Base-by-base conservation (phyloP, 2,113 vertebrate genomes). In the Petroica traversi region DNA sequence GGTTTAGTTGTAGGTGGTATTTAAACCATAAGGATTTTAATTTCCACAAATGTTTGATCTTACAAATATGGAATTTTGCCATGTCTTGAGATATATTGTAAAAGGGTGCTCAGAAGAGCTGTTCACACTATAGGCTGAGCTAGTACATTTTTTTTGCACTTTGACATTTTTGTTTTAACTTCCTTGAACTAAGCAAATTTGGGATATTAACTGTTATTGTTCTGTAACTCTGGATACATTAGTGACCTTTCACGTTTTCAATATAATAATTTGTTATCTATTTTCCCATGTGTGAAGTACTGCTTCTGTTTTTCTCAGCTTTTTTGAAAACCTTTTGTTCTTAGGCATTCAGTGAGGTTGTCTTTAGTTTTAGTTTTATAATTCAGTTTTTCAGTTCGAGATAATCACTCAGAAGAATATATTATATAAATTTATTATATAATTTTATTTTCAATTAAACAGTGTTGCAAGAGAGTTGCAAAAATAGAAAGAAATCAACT, bases 31-130 rank as follows among this genome's bases (percentile, higher is more conserved):
- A 74, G 73, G 78, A 54, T 75, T 43, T 86, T 78, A 77, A 64
- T 71, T 95, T 94, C 87, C 83, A 78, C 31, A 38, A 80, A 41
- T 61, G 20, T 51, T 25, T 96, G 89, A 96, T 80, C 40, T 96
- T 95, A 76, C 38, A 94, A 88, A 43, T 31, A 31, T 85, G 66
- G 72, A 81, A 81, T 89, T 90, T 86, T 97, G 88, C 61, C n/a
- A 52, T 38, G 8, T 73, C 63, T 83, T 83, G 25, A 78, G 22
- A 38, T 45, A 12, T 1, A 68, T 43, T 31, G 12, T 28, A 45
- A 45, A 23, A 48, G 26, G 5, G 16, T n/a, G 3, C 61, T 85
- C 19, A 36, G 55, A 72, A 85, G 24, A 66, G 36, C 20, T 79
- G 20, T 66, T 67, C 7, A 3, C 29, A 23, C 18, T 57, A 1